Evolutionary conservation across 2,888 invertebrate genomes (phyloP).

Genomic region (Laothoe populi): DNA sequence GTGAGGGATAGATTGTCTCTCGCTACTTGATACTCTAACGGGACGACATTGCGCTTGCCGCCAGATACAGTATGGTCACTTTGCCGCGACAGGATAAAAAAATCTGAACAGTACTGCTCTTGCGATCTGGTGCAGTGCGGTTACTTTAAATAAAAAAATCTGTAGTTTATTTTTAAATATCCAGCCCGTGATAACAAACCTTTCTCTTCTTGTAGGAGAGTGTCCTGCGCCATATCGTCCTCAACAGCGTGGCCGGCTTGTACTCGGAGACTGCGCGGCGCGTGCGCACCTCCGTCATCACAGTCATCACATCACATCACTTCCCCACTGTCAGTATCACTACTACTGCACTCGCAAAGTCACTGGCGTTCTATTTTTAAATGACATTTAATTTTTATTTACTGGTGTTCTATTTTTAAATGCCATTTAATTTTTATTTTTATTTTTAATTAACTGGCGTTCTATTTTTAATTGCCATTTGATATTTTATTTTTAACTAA

Average conservation of each 20-base stretch:
- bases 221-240: constrained; percentile 74
- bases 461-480: constrained; percentile 9
- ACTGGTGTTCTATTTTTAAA: constrained; percentile 9
- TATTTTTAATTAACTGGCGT: too few relatives aligned
- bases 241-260: constrained; percentile 63
- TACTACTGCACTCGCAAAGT: neutral
- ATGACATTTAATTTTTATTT: neutral
- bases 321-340: constrained; percentile 13
- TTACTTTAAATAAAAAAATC: too few relatives aligned
- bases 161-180: too few relatives aligned
- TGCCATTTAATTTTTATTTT: neutral
- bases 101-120: too few relatives aligned
- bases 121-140: too few relatives aligned
- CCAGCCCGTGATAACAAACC: constrained; percentile 47
- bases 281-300: constrained; percentile 72
- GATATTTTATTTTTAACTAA: too few relatives aligned
- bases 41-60: too few relatives aligned
- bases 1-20: too few relatives aligned
- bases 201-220: constrained; percentile 72
- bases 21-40: too few relatives aligned
- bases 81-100: too few relatives aligned
- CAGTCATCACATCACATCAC: constrained; percentile 62
- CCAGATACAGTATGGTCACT: too few relatives aligned
- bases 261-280: constrained; percentile 59
- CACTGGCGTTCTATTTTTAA: constrained; percentile 8